phyloP scores from a whole-genome alignment of 64 coral and sea anemone genomes.

The Dendrophyllia cribrosa region DNA sequence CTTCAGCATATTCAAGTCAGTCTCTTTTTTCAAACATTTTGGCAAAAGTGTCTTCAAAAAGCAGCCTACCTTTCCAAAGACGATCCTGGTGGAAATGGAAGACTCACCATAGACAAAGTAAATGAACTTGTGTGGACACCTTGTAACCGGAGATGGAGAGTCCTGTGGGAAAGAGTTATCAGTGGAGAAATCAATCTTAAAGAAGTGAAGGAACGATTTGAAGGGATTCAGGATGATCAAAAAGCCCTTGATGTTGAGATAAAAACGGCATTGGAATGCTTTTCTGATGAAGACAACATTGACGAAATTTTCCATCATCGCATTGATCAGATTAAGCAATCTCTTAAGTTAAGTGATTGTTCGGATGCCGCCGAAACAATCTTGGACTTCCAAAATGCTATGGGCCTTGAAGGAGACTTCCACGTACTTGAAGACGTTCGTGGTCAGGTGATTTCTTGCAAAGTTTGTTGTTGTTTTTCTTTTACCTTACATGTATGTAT shows the following conservation, averaged over 20 bases:
- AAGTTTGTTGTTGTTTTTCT: too few species aligned
- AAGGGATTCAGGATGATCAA: conserved; percentile 15
- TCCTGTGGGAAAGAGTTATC: conserved; percentile 40
- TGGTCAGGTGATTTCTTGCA: conserved; percentile 51
- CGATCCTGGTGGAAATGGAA: not conserved
- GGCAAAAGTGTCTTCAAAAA: conserved; percentile 43
- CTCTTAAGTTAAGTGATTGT: conserved; percentile 26
- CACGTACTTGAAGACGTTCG: conserved; percentile 45
- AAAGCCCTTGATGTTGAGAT: not conserved
- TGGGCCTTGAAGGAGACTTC: conserved; percentile 67
- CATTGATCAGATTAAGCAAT: conserved; percentile 49
- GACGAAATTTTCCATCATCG: not conserved
- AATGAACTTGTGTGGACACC: conserved; percentile 56
- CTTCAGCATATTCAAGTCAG: not conserved
- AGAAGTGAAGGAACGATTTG: conserved; percentile 49
- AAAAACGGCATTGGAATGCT: not conserved
- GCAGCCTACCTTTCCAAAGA: conserved; percentile 24
- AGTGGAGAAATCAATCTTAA: conserved; percentile 58
- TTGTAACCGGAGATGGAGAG: conserved; percentile 4
- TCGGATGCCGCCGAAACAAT: conserved; percentile 43
- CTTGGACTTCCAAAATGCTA: conserved; percentile 34
- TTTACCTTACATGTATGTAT: too few species aligned
- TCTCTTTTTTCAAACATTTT: conserved; percentile 42
- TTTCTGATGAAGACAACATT: not conserved
- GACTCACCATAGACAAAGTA: conserved; percentile 49